Base-by-base conservation (phyloP, 37 sponge, comb jelly and placozoan genomes). In the Oscarella lobularis region DNA sequence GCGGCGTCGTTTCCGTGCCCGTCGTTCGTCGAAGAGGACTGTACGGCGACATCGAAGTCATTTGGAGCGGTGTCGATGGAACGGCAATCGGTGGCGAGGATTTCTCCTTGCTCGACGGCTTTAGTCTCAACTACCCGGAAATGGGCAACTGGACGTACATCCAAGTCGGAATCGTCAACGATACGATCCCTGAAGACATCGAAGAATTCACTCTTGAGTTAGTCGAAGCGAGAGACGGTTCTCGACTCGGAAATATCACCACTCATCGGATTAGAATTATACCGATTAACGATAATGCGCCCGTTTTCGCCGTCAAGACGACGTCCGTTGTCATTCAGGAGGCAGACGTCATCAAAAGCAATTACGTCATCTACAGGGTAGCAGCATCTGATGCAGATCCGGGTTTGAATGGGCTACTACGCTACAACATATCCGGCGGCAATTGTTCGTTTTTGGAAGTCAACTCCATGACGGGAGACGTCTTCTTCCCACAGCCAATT, bases 351-450 rank as follows among this genome's bases (percentile, higher is more conserved):
- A 30, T 4, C 71, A 68, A 20, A 68, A 14, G 29, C 31, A 5
- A 68, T 68, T 5, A 4, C 31, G 31, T 29, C 4, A 29, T 68
- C 5, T 14, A 4, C 31, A 4, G 5, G 6, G 71, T 20, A 4
- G 6, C 31, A 34, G 71, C 71, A 34, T 4, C 31, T 68, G 71
- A 68, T 68, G 35, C 71, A 5, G 71, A 68, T 68, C 71, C 33
- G 4, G 71, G 71, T 30, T 5, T 4, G 29, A 68, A 14, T 4
- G 71, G 71, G 33, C 6, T 5, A 5, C 5, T 68, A 30, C 31
- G 29, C 29, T 68, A 68, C 71, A 4, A 5, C 31, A 29, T 68
- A 35, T 34, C 71, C 4, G 71, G 71, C 33, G 6, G 71, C 35
- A 68, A 14, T 4, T 4, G 6, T 20, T 4, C 6, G 6, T 68